phyloP scores from a whole-genome alignment of 2,797 vertebrate genomes.

The Heliangelus exortis region DNA sequence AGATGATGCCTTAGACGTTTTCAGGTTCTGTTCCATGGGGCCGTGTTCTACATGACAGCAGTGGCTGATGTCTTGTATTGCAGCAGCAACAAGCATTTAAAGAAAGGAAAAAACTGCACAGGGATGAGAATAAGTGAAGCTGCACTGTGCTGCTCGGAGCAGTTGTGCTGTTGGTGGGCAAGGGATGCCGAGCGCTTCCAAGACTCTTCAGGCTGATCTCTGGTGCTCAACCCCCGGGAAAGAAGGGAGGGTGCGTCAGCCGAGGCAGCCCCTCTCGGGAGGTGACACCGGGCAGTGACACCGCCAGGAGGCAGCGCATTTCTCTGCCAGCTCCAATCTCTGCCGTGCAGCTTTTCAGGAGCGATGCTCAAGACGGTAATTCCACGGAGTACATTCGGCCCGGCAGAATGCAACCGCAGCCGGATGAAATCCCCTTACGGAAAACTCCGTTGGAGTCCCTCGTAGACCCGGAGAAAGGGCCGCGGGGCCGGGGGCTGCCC shows the following conservation, averaged over 20 bases:
- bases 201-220: fast-evolving
- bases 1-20: background rate
- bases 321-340: fast-evolving
- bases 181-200: fast-evolving
- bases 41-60: background rate
- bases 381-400: fast-evolving
- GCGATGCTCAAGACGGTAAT: fast-evolving
- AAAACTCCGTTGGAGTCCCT: fast-evolving
- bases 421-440: fast-evolving
- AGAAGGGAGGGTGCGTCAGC: background rate
- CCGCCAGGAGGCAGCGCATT: fast-evolving
- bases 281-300: fast-evolving
- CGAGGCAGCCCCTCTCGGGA: fast-evolving
- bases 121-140: background rate
- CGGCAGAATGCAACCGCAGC: background rate
- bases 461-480: fast-evolving
- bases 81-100: background rate
- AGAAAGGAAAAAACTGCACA: background rate
- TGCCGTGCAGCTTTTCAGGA: fast-evolving
- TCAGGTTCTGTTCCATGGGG: background rate
- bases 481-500: background rate
- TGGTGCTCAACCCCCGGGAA: background rate
- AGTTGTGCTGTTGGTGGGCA: background rate
- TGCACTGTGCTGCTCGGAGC: background rate
- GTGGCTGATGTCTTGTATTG: background rate